Evolutionary conservation across 2,113 vertebrate species (phyloP), one percentile per base, ranked within the genome.

Genomic region (Todiramphus chloris): DNA sequence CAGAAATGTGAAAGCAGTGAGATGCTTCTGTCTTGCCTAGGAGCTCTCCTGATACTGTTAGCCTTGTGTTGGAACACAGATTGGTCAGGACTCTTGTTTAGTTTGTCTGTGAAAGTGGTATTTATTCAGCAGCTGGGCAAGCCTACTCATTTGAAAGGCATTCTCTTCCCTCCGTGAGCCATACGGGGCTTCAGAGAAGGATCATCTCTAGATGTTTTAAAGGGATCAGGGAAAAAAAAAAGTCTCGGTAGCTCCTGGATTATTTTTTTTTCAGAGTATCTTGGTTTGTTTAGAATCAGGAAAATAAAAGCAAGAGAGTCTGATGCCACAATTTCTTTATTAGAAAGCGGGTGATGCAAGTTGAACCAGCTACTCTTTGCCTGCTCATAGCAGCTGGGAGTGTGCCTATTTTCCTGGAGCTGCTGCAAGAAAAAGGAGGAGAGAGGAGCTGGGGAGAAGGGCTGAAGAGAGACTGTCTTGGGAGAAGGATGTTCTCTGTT

Each of bases 51-150:
- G 73, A 13, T 79, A 31, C 18, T 56, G 10, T 44, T 72, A 86
- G n/a, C 39, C 35, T 87, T 3, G 6, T 44, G 43, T 67, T 81
- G 67, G 70, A 90, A 39, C 17, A 75, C 33, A 60, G 66, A 70
- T 20, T 39, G 73, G 24, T 87, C 27, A 37, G 83, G 48, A 48
- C 18, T 90, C 31, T 77, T 86, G 33, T 90, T 96, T 89, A 39
- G 83, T 81, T 94, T 93, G 17, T 92, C 53, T 87, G 0, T 60
- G 89, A 81, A 91, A 72, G 46, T 6, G 27, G 48, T 79, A 78
- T 94, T 87, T 93, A 68, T 87, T 93, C 73, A 89, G 58, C 83
- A 92, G 25, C 74, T 92, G 76, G 37, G 50, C 83, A 95, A 69
- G 41, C 37, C 58, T 95, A 51, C 82, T 94, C 90, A 84, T 60